Percentiles rank a stretch among this genome's conserved stretches.
These are phyloP conservation scores for Podarcis lilfordi DNA, from an alignment of 2,797 vertebrate species.

Conservation along the genomic window DNA sequence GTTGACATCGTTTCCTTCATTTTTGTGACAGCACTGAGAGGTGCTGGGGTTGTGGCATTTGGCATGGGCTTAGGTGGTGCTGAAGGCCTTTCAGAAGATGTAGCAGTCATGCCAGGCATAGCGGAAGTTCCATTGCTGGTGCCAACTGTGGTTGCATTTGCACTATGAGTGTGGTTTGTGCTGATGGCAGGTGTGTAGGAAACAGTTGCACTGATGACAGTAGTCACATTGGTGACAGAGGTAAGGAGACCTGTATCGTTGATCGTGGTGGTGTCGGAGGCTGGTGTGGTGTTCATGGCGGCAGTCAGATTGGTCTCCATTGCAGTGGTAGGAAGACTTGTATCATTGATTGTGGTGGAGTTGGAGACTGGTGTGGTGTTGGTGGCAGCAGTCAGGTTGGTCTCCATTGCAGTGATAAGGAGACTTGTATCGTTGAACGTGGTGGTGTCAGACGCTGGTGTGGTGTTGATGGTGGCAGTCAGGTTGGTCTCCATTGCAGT, in stretches of 20 bases:
- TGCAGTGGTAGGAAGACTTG: background rate
- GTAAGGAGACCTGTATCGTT: background rate
- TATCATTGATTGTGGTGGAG: background rate
- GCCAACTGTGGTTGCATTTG: background rate
- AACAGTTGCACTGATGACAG: background rate
- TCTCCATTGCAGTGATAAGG: too few relatives aligned
- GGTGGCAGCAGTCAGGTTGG: too few relatives aligned
- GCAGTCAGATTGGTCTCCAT: background rate
- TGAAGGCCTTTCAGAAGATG: background rate
- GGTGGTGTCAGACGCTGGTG: background rate
- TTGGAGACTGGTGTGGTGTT: too few relatives aligned
- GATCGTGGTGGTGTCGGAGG: background rate
- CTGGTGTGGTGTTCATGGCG: accelerated
- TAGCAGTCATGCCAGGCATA: background rate
- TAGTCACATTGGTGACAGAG: background rate
- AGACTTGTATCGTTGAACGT: background rate
- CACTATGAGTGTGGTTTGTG: background rate
- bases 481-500: background rate
- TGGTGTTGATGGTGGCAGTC: background rate
- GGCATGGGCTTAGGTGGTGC: background rate
- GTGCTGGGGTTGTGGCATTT: background rate
- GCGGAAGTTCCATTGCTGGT: background rate
- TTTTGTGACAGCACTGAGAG: background rate
- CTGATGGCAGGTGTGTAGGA: background rate
- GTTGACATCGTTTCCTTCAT: background rate